Evolutionary conservation across 2,113 vertebrate species (phyloP).

Genomic region (Atlantisia rogersi): DNA sequence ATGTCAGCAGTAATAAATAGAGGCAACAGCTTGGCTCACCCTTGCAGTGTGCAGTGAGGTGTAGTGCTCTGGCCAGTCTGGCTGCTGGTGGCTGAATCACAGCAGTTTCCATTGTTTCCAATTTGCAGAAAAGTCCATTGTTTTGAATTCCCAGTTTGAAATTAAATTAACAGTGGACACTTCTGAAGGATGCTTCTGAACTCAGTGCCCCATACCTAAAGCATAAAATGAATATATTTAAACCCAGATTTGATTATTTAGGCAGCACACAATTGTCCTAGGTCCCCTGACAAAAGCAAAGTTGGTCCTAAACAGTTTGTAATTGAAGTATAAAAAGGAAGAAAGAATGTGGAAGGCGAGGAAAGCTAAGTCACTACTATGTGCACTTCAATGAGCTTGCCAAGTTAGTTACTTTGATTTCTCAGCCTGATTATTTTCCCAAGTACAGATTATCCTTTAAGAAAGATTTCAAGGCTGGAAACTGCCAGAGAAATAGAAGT

Average conservation of each 20-base stretch:
- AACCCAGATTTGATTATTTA: background rate
- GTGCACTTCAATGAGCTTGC: background rate
- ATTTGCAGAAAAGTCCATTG: background rate
- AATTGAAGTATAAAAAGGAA: background rate
- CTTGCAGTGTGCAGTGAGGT: background rate
- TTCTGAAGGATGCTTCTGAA: background rate
- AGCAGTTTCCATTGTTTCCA: background rate
- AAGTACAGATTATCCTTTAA: background rate
- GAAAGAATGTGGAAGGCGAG: background rate
- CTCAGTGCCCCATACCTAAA: background rate
- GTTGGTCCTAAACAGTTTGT: background rate
- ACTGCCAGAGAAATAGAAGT: background rate
- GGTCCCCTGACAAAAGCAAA: background rate
- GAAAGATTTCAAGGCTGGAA: background rate
- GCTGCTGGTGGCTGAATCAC: background rate
- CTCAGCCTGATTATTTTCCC: background rate
- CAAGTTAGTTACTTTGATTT: background rate
- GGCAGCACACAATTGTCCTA: background rate
- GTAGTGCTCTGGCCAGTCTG: background rate
- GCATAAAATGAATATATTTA: background rate
- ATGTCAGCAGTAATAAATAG: background rate
- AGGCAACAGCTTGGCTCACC: background rate
- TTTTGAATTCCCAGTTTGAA: background rate
- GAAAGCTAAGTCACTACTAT: background rate
- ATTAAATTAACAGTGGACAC: background rate